These are phyloP conservation scores for Sarcophaga bullata DNA, from an alignment of 1,140 invertebrate genomes.

Conservation along the genomic window DNA sequence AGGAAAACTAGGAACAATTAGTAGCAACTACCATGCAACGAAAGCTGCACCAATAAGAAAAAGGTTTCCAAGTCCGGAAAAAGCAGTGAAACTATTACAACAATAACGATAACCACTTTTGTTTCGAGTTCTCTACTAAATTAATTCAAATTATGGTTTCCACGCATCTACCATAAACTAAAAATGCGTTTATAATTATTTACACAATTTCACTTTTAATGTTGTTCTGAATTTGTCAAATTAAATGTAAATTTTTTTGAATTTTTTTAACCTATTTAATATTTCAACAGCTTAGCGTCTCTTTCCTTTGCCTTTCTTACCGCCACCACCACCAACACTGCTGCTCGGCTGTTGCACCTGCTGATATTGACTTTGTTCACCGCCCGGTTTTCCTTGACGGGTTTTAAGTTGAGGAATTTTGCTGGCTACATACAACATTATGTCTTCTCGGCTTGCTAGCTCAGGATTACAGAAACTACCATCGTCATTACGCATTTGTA, in stretches of 20 bases:
- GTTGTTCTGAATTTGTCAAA: too few relatives aligned
- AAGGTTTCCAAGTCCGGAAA: too few relatives aligned
- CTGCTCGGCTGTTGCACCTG: slow-evolving; percentile 49
- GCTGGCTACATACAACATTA: slow-evolving; percentile 81
- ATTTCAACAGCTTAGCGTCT: slow-evolving; percentile 51
- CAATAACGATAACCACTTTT: too few relatives aligned
- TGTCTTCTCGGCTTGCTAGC: slow-evolving; percentile 80
- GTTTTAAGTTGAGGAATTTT: slow-evolving; percentile 94
- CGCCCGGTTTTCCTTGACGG: slow-evolving; percentile 66
- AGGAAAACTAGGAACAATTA: too few relatives aligned
- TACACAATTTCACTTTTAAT: too few relatives aligned
- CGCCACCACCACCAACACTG: slow-evolving; percentile 45
- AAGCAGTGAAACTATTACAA: too few relatives aligned
- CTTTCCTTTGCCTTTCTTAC: slow-evolving; percentile 56
- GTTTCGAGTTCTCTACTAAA: too few relatives aligned
- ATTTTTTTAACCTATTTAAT: not conserved
- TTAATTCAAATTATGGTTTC: not conserved
- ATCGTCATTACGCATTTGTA: slow-evolving; percentile 94
- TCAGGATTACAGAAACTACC: slow-evolving; percentile 79
- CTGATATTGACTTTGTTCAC: slow-evolving; percentile 47
- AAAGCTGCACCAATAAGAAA: too few relatives aligned
- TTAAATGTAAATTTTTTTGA: not conserved
- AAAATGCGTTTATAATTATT: not conserved
- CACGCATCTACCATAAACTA: not conserved
- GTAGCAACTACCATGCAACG: too few relatives aligned